A percentile compares a stretch with the other conserved stretches of the same genome.
Evolutionary conservation across 2,797 vertebrate genomes (phyloP).

Genomic region (Halcyon smyrnensis): DNA sequence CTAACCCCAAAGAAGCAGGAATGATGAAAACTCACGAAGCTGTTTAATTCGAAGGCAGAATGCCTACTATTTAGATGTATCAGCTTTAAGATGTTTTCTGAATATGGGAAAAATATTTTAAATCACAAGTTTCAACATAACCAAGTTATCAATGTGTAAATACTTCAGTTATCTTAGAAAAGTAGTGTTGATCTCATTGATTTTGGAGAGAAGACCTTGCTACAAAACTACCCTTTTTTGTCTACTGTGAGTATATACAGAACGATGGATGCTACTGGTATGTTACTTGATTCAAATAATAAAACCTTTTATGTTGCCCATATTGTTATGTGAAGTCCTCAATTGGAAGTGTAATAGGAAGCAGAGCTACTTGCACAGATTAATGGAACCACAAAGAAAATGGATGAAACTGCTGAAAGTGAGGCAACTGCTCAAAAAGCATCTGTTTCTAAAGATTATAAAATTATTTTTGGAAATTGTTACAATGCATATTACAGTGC

Average conservation of each 20-base stretch:
- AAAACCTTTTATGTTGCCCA: background rate
- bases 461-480: background rate
- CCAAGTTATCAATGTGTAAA: background rate
- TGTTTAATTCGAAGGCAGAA: background rate
- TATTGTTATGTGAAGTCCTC: background rate
- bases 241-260: background rate
- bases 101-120: background rate
- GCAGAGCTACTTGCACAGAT: background rate
- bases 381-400: background rate
- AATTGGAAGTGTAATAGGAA: background rate
- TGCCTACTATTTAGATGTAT: background rate
- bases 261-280: background rate
- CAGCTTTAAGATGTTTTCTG: background rate
- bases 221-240: background rate
- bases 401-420: background rate
- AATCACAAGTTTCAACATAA: background rate
- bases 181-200: background rate
- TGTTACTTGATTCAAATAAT: background rate
- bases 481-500: background rate
- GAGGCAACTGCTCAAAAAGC: background rate
- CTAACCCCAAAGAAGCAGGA: background rate
- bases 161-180: background rate
- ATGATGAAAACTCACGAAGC: background rate
- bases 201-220: background rate
- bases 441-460: background rate